A percentile compares a stretch with the other conserved stretches of the same genome.
Conservation (phyloP, 2,888 invertebrate genomes). For the Drosophila rubida region DNA sequence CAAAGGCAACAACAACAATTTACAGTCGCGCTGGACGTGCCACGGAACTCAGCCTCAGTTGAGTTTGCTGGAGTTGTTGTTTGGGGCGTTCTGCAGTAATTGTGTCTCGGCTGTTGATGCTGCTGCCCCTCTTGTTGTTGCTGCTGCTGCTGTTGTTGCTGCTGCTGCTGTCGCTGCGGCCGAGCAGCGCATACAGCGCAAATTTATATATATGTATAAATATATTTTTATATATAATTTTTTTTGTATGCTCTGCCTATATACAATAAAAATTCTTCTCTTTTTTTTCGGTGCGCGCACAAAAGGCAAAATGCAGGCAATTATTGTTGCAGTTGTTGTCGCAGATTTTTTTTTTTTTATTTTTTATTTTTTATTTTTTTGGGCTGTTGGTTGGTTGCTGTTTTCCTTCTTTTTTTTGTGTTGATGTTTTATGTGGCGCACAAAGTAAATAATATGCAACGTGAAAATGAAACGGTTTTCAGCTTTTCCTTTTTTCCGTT, state of each 20-base stretch:
- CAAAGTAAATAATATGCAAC: constrained; percentile 72
- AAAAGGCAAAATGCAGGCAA: constrained; percentile 75
- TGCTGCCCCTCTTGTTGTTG: constrained; percentile 32
- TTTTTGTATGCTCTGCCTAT: constrained; percentile 47
- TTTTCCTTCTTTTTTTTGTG: constrained; percentile 42
- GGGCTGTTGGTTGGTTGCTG: constrained; percentile 58
- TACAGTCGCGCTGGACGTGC: constrained; percentile 9
- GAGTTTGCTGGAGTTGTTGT: constrained; percentile 37
- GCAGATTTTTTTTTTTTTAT: constrained; percentile 49
- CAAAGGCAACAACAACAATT: constrained; percentile 38
- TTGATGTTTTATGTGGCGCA: constrained; percentile 55
- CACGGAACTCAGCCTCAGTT: constrained; percentile 29
- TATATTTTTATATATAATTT: constrained; percentile 55
- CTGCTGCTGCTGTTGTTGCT: constrained; percentile 31
- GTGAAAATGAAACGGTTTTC: constrained; percentile 64
- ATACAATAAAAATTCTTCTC: constrained; percentile 49
- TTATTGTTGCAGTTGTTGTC: constrained; percentile 55
- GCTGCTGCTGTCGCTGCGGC: constrained; percentile 7
- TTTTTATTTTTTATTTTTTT: constrained; percentile 51
- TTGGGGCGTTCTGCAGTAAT: constrained; percentile 59
- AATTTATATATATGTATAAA: constrained; percentile 44
- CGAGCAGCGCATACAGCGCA: constrained; percentile 41
- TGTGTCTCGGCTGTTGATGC: constrained; percentile 41
- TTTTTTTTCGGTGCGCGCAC: constrained; percentile 56
- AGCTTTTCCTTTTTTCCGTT: constrained; percentile 33